phyloP scores from a whole-genome alignment of 2,888 invertebrate genomes.

The Andrena flavipes region DNA sequence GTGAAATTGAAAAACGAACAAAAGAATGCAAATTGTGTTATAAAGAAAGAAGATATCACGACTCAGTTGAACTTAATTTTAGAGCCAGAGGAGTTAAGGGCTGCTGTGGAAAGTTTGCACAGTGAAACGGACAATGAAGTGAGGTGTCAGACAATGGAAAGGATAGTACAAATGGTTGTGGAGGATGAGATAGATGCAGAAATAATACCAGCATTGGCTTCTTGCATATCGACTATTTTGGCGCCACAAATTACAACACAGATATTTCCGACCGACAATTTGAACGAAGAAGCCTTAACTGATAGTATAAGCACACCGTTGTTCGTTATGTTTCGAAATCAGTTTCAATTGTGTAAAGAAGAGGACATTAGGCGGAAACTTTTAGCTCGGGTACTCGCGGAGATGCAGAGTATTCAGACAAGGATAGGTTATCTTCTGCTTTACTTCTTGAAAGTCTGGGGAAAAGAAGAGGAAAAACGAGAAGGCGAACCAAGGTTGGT shows the following conservation, averaged over 20 bases:
- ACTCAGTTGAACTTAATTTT: conserved; percentile 79
- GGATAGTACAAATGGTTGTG: conserved; percentile 87
- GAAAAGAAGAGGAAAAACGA: conserved; percentile 86
- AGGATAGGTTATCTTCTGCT: conserved; percentile 94
- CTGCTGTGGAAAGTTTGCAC: conserved; percentile 86
- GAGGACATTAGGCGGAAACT: conserved; percentile 92
- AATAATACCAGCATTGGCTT: conserved; percentile 86
- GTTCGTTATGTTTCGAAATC: conserved; percentile 94
- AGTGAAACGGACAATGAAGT: conserved; percentile 87
- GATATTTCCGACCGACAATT: conserved; percentile 86
- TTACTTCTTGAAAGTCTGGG: conserved; percentile 95
- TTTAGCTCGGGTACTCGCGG: conserved; percentile 91
- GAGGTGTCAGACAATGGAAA: conserved; percentile 89
- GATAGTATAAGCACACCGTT: conserved; percentile 93
- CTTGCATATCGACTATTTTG: conserved; percentile 87
- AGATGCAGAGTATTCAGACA: conserved; percentile 88
- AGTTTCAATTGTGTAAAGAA: conserved; percentile 89
- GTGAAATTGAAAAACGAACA: conserved; percentile 88
- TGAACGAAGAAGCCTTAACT: conserved; percentile 87
- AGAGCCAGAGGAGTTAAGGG: conserved; percentile 86
- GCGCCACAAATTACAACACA: conserved; percentile 86
- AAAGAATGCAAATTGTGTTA: conserved; percentile 78
- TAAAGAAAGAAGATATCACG: conserved; percentile 79
- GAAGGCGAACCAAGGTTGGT: conserved; percentile 83
- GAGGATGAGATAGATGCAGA: conserved; percentile 88